Conservation (phyloP, 2,888 invertebrate genomes). For the Acronicta alni region DNA sequence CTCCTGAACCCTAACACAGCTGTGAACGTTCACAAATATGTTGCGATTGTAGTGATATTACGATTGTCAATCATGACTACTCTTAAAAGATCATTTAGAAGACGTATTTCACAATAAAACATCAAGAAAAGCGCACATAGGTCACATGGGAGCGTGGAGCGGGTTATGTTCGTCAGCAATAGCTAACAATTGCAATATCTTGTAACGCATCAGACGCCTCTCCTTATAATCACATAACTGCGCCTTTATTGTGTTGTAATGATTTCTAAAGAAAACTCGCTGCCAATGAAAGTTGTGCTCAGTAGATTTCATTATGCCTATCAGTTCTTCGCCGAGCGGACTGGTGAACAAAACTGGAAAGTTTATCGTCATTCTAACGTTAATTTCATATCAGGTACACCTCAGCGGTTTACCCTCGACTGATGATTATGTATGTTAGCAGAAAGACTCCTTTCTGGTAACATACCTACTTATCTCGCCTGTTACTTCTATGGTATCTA, state of each 20-base stretch:
- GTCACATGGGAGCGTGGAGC: not conserved
- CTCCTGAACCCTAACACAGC: too few species aligned
- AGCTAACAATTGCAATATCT: not conserved
- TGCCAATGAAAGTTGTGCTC: conserved; percentile 21
- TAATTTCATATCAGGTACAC: not conserved
- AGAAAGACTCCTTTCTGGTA: not conserved
- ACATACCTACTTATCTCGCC: not conserved
- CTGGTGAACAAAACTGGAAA: conserved; percentile 17
- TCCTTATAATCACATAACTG: conserved; percentile 18
- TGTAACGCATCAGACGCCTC: not conserved
- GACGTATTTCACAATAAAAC: not conserved
- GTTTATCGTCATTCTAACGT: conserved; percentile 12
- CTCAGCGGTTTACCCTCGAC: not conserved
- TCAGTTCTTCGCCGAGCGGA: too few species aligned
- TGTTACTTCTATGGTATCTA: not conserved
- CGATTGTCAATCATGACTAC: too few species aligned
- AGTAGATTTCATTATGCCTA: conserved; percentile 21
- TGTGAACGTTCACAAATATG: not conserved
- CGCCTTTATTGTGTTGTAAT: conserved; percentile 17
- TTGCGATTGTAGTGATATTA: not conserved
- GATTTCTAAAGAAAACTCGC: conserved; percentile 41
- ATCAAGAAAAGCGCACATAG: not conserved
- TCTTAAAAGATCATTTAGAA: too few species aligned
- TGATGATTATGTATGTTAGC: not conserved
- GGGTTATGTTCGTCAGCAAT: not conserved